Base-by-base conservation (phyloP, 2,888 invertebrate species). In the Megalurothrips usitatus region DNA sequence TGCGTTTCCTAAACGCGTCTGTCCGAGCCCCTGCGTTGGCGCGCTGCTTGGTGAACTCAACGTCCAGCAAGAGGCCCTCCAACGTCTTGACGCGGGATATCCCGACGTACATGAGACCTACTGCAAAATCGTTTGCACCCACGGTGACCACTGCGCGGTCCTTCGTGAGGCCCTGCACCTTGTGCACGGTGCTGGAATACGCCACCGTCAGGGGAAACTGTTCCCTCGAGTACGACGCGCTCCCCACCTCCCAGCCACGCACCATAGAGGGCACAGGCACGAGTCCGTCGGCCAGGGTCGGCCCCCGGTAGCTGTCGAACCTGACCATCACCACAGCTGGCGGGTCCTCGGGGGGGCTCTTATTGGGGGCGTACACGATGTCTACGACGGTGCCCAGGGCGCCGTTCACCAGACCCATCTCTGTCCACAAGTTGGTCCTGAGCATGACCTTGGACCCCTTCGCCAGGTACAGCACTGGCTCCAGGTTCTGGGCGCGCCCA, bases 381-480 rank as follows among this genome's bases (percentile, higher is more conserved):
- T 63, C 63, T n/a, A n/a, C 63, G 19, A 63, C 63, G 63, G 63
- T 63, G 63, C 63, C 63, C 63, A n/a, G 17, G 2, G 63, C 63
- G 63, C 63, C 63, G 63, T 63, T 63, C 19, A 63, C 63, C 19
- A 63, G 63, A 12, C 63, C 63, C 63, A n/a, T n/a, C 63, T 63
- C n/a, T 9, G n/a, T 17, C 63, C 63, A 63, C 63, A 63, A 9
- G 63, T 63, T 63, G 63, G 19, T 63, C 19, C 63, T 17, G 19
- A 63, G 63, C 63, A 63, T 63, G 9, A 63, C n/a, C 19, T n/a
- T 14, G 19, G 63, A 17, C 19, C 63, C 63, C 63, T 63, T 63
- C 19, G 63, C 14, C 63, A 63, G n/a, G 63, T 63, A 63, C 19
- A 63, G n/a, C n/a, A 63, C 63, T 9, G 2, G 14, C 19, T 63